Evolutionary conservation across 2,888 invertebrate genomes (phyloP), one percentile per base, ranked within the genome.

Genomic region (Ariolimax columbianus): DNA sequence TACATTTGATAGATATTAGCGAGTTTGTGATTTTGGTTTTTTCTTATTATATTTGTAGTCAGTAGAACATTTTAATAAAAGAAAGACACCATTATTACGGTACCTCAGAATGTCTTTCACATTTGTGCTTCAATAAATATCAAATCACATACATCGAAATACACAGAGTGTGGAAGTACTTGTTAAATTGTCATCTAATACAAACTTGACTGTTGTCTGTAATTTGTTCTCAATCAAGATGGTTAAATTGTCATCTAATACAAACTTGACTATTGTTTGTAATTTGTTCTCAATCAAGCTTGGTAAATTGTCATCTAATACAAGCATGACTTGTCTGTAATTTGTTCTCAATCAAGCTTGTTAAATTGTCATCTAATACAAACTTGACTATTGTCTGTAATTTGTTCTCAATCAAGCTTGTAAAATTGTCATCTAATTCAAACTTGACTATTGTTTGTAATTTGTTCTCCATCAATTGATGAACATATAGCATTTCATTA

Each of bases 71-170:
- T 68, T 3, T 3, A 7, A 73, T 30, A 30, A 73, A 43, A 73
- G n/a, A 73, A 43, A 72, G 38, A 43, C 11, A 14, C 43, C n/a
- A 40, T 26, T 73, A n/a, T 43, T 73, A 73, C 26, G 2, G 73
- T 43, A 73, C 26, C 73, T 73, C 26, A 43, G n/a, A 73, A 73
- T 73, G 73, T 73, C 73, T 73, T 73, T 73, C 30, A 73, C 73
- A 40, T 43, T 73, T 73, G 26, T 73, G n/a, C 43, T 40, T 40
- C 1, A 43, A 73, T 43, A n/a, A 43, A 26, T 73, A n/a, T 73
- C 73, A 17, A 51, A 6, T 51, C 51, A 75, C 75, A 75, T 51
- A 75, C 75, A 75, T 75, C 75, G 75, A 75, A 75, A 19, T 33
- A 51, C 51, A 19, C 33, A 1, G 0, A 33, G 66, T 14, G 33